These are phyloP conservation scores for Zele albiditarsus DNA, from an alignment of 2,888 invertebrate genomes.

Conservation along the genomic window DNA sequence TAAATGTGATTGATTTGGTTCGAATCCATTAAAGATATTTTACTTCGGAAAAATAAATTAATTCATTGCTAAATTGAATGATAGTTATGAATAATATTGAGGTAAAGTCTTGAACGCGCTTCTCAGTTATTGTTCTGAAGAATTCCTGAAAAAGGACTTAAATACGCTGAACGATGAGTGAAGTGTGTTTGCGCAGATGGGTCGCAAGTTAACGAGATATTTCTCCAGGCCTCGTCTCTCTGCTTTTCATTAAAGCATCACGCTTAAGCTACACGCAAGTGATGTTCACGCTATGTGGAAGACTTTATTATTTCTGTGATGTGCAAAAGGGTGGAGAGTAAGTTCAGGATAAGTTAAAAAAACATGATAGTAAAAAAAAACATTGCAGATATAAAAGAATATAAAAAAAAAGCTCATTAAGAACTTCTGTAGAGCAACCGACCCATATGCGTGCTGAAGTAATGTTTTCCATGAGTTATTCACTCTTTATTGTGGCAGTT, in stretches of 20 bases:
- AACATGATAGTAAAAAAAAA: background rate
- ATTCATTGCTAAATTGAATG: background rate
- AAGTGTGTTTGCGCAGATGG: conserved; percentile 12
- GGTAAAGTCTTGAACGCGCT: too few species aligned
- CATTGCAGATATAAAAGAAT: background rate
- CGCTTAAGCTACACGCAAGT: background rate
- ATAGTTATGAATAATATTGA: background rate
- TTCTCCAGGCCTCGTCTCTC: conserved; percentile 10
- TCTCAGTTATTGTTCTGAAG: background rate
- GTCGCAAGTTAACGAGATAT: conserved; percentile 30
- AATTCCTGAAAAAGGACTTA: background rate
- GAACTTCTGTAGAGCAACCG: background rate
- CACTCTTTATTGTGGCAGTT: background rate
- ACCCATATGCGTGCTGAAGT: conserved; percentile 1
- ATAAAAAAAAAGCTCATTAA: background rate
- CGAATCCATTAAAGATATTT: too few species aligned
- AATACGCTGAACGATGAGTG: background rate
- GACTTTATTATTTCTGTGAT: background rate
- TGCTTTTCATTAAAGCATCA: conserved; percentile 18
- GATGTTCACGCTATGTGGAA: conserved; percentile 7
- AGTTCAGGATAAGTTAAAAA: background rate
- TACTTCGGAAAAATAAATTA: too few species aligned
- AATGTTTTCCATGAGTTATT: background rate
- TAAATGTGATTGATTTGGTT: too few species aligned
- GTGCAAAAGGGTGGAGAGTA: background rate